phyloP scores from a whole-genome alignment of 1,140 invertebrate genomes.

The Cardiocondyla obscurior region DNA sequence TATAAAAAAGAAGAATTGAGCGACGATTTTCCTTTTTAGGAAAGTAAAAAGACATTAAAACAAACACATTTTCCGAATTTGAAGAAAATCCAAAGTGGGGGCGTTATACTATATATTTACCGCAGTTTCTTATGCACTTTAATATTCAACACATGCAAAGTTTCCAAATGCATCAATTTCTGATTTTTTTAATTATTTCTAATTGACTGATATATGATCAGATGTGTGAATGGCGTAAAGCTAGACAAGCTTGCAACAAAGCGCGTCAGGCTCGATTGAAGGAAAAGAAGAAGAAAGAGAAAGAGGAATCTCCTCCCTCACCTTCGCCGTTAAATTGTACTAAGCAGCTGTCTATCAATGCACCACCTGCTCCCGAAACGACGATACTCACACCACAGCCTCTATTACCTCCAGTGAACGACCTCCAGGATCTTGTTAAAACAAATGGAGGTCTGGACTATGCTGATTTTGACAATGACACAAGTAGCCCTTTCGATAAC shows the following conservation, averaged over 20 bases:
- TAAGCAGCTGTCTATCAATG: slow-evolving; percentile 84
- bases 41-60: no score
- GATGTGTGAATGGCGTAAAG: slow-evolving; percentile 88
- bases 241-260: slow-evolving; percentile 86
- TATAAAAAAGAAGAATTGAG: no score
- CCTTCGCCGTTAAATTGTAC: slow-evolving; percentile 77
- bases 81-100: no score
- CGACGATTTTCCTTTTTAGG: no score
- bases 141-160: not conserved
- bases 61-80: no score
- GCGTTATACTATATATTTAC: no score
- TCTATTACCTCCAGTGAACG: slow-evolving; percentile 75
- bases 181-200: not conserved
- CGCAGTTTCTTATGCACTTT: not conserved
- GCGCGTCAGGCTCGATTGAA: slow-evolving; percentile 86
- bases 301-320: slow-evolving; percentile 80
- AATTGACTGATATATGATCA: slow-evolving; percentile 48
- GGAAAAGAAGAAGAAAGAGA: slow-evolving; percentile 83
- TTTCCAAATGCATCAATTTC: not conserved
- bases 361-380: slow-evolving; percentile 76
- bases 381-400: slow-evolving; percentile 80
- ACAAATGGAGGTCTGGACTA: slow-evolving; percentile 85
- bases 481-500: slow-evolving; percentile 95
- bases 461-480: slow-evolving; percentile 94
- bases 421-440: slow-evolving; percentile 71